Percentiles rank a stretch among this genome's conserved stretches.
phyloP scores from a whole-genome alignment of 2,888 invertebrate genomes.

The Eristalis tenax region DNA sequence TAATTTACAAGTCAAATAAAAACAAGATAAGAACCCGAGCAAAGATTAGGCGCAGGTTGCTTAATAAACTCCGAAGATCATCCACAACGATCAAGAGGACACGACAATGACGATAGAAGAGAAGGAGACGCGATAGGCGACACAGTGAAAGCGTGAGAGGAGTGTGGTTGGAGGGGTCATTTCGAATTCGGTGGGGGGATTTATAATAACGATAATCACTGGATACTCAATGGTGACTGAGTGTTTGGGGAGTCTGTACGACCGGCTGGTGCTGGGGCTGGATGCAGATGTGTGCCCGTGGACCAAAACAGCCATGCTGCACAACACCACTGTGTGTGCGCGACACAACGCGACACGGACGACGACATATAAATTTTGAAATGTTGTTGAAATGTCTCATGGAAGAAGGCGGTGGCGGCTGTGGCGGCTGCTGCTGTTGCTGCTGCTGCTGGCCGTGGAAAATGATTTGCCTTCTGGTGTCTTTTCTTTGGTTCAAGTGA shows the following conservation, averaged over 20 bases:
- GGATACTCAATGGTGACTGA: slow-evolving; percentile 53
- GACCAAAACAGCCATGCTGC: slow-evolving; percentile 52
- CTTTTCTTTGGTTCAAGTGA: slow-evolving; percentile 37
- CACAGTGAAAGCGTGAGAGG: not conserved
- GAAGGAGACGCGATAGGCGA: slow-evolving; percentile 13
- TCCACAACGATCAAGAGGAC: slow-evolving; percentile 45
- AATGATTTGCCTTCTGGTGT: slow-evolving; percentile 67
- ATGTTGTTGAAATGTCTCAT: slow-evolving; percentile 70
- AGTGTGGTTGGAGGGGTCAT: not conserved
- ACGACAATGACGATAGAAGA: slow-evolving; percentile 2
- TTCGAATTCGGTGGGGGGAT: slow-evolving; percentile 66
- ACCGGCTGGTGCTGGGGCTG: slow-evolving; percentile 40
- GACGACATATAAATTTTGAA: slow-evolving; percentile 67
- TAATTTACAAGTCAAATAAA: slow-evolving; percentile 79
- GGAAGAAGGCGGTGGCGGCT: slow-evolving; percentile 33
- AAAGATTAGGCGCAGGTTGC: slow-evolving; percentile 62
- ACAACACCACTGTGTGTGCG: slow-evolving; percentile 44
- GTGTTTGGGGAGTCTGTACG: slow-evolving; percentile 24
- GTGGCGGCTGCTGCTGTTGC: too few relatives aligned
- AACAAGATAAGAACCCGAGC: slow-evolving; percentile 67
- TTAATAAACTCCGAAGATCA: slow-evolving; percentile 61
- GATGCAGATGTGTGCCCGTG: slow-evolving; percentile 35
- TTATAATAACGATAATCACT: slow-evolving; percentile 66
- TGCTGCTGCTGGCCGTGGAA: slow-evolving; percentile 53
- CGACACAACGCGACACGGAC: slow-evolving; percentile 62